Percentiles rank a stretch among this genome's conserved stretches.
phyloP scores from a whole-genome alignment of 2,888 invertebrate genomes.

The Folsomia candida region DNA sequence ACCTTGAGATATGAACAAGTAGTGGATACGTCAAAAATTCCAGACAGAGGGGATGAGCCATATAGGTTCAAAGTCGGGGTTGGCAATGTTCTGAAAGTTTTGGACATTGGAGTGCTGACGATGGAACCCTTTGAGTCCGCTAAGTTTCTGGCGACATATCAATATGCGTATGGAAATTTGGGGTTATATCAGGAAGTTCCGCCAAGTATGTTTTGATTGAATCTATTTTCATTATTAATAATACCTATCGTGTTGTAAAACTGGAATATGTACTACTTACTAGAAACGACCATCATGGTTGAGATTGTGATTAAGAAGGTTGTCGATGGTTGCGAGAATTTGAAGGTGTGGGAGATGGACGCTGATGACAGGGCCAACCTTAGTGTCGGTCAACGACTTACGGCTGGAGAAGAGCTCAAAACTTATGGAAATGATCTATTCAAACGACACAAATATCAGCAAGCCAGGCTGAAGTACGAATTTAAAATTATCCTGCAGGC shows the following conservation, averaged over 20 bases:
- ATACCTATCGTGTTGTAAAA: neutral
- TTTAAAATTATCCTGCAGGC: too few species aligned
- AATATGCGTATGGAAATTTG: constrained; percentile 20
- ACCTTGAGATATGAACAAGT: constrained; percentile 9
- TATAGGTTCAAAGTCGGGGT: constrained; percentile 18
- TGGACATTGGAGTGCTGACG: constrained; percentile 18
- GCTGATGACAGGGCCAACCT: neutral
- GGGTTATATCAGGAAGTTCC: constrained; percentile 9
- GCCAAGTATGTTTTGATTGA: neutral
- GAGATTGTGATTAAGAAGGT: constrained; percentile 15
- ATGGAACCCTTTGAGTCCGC: constrained; percentile 27
- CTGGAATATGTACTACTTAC: neutral
- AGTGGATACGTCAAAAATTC: constrained; percentile 20
- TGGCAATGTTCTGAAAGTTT: constrained; percentile 19
- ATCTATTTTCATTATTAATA: neutral
- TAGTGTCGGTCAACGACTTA: constrained; percentile 6
- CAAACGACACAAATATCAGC: neutral
- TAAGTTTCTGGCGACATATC: constrained; percentile 14
- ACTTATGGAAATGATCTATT: constrained; percentile 13
- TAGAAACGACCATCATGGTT: constrained; percentile 13
- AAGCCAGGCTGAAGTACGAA: constrained; percentile 2
- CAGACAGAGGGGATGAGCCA: neutral
- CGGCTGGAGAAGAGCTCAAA: constrained; percentile 15
- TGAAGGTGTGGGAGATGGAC: constrained; percentile 4
- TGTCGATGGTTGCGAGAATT: neutral